Evolutionary conservation across 1,140 invertebrate species (phyloP).

Genomic region (Chionoecetes opilio): DNA sequence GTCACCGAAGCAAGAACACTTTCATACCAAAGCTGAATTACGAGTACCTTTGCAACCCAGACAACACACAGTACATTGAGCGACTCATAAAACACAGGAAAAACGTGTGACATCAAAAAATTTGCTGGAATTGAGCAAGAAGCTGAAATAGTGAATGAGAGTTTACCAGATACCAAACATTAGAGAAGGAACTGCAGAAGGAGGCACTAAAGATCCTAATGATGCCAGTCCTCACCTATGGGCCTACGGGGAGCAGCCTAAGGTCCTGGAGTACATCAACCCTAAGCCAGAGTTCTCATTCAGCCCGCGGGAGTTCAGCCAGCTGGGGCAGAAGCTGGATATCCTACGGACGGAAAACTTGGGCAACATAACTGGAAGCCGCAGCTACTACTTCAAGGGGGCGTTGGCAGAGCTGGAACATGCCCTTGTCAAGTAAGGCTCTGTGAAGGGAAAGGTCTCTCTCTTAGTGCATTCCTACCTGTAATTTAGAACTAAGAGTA

Average conservation of each 20-base stretch:
- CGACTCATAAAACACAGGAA: slow-evolving; percentile 40
- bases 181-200: slow-evolving; percentile 60
- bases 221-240: slow-evolving; percentile 70
- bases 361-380: slow-evolving; percentile 88
- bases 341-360: slow-evolving; percentile 88
- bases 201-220: slow-evolving; percentile 65
- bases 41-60: slow-evolving; percentile 64
- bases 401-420: slow-evolving; percentile 93
- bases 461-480: not conserved
- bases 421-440: slow-evolving; percentile 88
- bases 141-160: not conserved
- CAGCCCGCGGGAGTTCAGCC: slow-evolving; percentile 82
- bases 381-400: slow-evolving; percentile 86
- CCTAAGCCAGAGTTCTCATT: slow-evolving; percentile 82
- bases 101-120: slow-evolving; percentile 59
- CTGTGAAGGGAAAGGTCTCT: too few relatives aligned
- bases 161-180: not conserved
- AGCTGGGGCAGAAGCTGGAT: slow-evolving; percentile 82
- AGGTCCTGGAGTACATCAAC: slow-evolving; percentile 71
- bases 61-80: slow-evolving; percentile 55
- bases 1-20: not conserved
- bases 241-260: slow-evolving; percentile 68
- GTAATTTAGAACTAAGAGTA: too few relatives aligned
- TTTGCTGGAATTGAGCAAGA: slow-evolving; percentile 36
- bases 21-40: slow-evolving; percentile 50